Percentiles rank a stretch among this genome's conserved stretches.
Evolutionary conservation across 23 tunicate genomes (phyloP).

Genomic region (Pegea sp.): DNA sequence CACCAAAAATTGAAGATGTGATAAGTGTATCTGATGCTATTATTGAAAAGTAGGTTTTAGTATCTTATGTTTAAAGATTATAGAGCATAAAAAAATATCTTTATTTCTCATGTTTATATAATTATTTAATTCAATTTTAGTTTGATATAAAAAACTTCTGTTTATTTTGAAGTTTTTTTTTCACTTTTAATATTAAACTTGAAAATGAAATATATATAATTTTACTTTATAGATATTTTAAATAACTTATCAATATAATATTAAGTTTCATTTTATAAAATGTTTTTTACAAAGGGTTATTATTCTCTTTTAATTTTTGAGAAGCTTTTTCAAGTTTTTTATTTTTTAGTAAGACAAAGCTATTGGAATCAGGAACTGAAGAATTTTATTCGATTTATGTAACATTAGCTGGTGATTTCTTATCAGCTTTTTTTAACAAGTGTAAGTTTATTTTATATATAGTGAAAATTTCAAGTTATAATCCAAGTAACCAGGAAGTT

Average conservation of each 20-base stretch:
- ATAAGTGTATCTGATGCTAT: slow-evolving; percentile 14
- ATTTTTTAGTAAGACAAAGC: slow-evolving; percentile 5
- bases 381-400: slow-evolving; percentile 46
- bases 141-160: not conserved
- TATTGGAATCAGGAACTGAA: slow-evolving; percentile 21
- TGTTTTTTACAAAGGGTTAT: not conserved
- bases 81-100: not conserved
- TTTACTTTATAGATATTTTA: no score
- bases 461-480: not conserved
- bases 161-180: not conserved
- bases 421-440: slow-evolving; percentile 6
- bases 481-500: no score
- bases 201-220: no score
- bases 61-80: not conserved
- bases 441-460: slow-evolving; percentile 4
- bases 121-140: not conserved
- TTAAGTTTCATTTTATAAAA: not conserved
- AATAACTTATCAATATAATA: no score
- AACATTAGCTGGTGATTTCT: slow-evolving; percentile 31
- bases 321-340: not conserved
- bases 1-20: slow-evolving; percentile 15
- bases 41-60: slow-evolving; percentile 9
- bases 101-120: not conserved
- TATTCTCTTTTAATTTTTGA: not conserved
- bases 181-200: no score